Evolutionary conservation across 2,797 vertebrate species (phyloP), one percentile per base, ranked within the genome.

Genomic region (Thaleichthys pacificus): DNA sequence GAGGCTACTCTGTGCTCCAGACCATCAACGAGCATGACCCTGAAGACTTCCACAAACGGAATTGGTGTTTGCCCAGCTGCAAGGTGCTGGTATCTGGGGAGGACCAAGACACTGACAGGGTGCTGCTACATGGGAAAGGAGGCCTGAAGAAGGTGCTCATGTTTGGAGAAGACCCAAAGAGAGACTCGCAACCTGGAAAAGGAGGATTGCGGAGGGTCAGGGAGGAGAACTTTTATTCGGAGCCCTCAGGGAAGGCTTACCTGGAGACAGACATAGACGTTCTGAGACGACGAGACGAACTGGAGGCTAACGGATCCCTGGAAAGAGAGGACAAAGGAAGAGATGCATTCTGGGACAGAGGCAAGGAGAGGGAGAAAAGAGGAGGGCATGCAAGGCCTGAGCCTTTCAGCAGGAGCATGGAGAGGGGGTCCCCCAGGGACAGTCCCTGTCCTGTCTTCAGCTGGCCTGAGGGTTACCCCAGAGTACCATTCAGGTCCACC

Each of bases 41-140:
- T n/a, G 89, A 77, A 42, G 86, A 90, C 32, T 72, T 86, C 9
- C 76, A 66, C n/a, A 84, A 91, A 63, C 93, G 91, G 91, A 91
- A 81, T 75, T 89, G 89, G 74, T 86, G 83, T 54, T 69, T 89
- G 22, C 92, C 93, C 17, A 92, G 84, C 80, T 94, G 89, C 72
- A 95, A 93, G 91, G 88, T 95, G 76, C 78, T 96, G 71, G 92
- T 95, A 47, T 89, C 90, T 2, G 84, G 85, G 51, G 90, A 91
- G 14, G 77, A 86, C 68, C 85, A 87, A 35, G 90, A 77, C n/a
- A n/a, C n/a, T n/a, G n/a, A n/a, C 56, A 93, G 91, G 66, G 76
- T 56, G 5, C 19, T 56, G 4, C 17, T n/a, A 56, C 51, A 17
- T 56, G 51, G 51, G 51, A 7, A 3, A 56, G 51, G 51, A 56